Base-by-base conservation (phyloP, 2,888 invertebrate genomes). In the Taphrorychus bicolor region DNA sequence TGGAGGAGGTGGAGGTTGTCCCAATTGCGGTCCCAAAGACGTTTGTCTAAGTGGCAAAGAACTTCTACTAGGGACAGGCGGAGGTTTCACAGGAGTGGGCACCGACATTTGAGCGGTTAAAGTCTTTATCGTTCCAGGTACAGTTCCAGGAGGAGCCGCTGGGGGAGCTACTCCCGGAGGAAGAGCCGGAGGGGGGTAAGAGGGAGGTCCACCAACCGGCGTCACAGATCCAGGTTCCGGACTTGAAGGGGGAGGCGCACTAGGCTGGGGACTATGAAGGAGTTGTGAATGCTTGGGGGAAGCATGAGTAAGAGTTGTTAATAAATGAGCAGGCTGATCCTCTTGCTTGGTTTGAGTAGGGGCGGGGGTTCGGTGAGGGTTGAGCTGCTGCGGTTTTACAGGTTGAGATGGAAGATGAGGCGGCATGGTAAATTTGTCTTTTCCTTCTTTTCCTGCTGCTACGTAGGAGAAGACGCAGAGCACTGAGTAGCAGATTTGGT, bases 401-500 rank as follows among this genome's bases (percentile, higher is more conserved):
- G 59, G n/a, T 21, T n/a, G 23, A 32, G 49, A 11, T 23, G 48
- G 67, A 61, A 9, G 63, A 42, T 69, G 61, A n/a, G 49, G 58
- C 7, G 64, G 68, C 58, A 67, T 52, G 2, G 17, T 22, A 22
- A 68, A 65, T 59, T 68, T 69, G 0, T 67, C 65, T 24, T 69
- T 69, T 9, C 62, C 69, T 75, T 92, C 92, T 73, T 91, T 89
- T 0, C 95, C 95, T 63, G 98, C 98, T 70, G 98, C 98, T 81
- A 98, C 91, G 85, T 98, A 98, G 57, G 98, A 98, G 85, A 99
- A 99, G 74, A 99, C 97, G 86, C 99, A 99, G 76, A 99, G 87
- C 71, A 99, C 98, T 76, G 99, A 96, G 85, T 99, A 99, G 85
- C 98, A 98, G 79, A 99, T 99, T 84, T 98, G 97, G 85, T 98